Evolutionary conservation across 2,113 vertebrate species (phyloP).

Genomic region (Ammodramus savannarum): DNA sequence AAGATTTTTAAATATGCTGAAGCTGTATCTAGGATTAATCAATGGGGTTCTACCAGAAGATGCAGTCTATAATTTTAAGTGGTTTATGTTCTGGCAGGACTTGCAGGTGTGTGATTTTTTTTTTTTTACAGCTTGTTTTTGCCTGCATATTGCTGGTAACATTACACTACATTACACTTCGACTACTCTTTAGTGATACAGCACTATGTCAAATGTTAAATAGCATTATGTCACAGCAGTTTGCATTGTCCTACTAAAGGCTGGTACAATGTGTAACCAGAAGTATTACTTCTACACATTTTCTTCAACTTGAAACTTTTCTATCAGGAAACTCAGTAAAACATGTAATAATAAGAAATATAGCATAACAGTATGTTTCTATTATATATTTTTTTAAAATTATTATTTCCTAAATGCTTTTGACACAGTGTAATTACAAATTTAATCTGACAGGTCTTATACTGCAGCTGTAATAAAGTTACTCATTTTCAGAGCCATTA

Average conservation of each 20-base stretch:
- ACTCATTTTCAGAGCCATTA: slow-evolving; percentile 28
- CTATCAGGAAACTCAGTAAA: neutral
- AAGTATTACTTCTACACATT: neutral
- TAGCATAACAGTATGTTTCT: neutral
- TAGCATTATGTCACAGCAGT: neutral
- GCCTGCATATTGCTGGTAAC: neutral
- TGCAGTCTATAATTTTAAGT: neutral
- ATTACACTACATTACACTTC: neutral
- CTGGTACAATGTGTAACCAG: neutral
- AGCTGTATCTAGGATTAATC: neutral
- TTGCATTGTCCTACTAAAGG: neutral
- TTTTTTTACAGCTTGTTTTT: neutral
- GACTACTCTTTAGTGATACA: neutral
- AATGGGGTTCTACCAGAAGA: neutral
- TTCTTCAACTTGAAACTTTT: neutral
- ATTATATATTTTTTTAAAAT: neutral
- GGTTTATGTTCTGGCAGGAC: neutral
- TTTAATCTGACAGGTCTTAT: neutral
- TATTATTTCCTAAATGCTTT: neutral
- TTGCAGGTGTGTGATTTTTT: neutral
- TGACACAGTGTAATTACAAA: neutral
- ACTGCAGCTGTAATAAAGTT: neutral
- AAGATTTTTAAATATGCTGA: neutral
- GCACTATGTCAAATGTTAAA: neutral
- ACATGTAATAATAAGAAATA: neutral